phyloP scores from a whole-genome alignment of 2,113 vertebrate genomes.

The Nestor notabilis region DNA sequence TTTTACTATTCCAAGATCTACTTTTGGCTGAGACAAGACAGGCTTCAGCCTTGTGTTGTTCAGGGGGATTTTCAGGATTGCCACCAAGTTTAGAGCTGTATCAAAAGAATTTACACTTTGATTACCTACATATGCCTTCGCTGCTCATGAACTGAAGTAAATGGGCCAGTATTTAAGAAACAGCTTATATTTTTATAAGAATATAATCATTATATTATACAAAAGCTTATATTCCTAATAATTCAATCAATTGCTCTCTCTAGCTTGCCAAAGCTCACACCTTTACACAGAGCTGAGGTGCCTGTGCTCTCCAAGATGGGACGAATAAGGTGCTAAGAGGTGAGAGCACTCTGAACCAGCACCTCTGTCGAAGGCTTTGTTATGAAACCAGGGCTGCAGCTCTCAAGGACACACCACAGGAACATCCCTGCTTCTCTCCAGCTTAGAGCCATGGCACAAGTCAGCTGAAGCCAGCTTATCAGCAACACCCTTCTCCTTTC shows the following conservation, averaged over 20 bases:
- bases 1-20: neutral
- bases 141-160: neutral
- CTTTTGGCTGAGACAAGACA: neutral
- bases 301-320: neutral
- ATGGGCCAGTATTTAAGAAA: neutral
- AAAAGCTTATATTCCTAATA: neutral
- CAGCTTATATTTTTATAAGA: accelerated
- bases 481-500: neutral
- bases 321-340: neutral
- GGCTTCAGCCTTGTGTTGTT: accelerated
- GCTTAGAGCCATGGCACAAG: neutral
- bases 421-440: accelerated
- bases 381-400: neutral
- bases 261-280: neutral
- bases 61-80: neutral
- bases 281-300: accelerated
- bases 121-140: neutral
- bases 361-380: neutral
- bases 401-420: neutral
- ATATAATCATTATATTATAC: too few species aligned
- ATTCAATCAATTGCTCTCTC: neutral
- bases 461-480: accelerated
- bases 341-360: neutral
- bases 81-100: neutral
- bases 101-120: neutral